Evolutionary conservation across 1,140 invertebrate species (phyloP), one percentile per base, ranked within the genome.

Genomic region (Akabosia matsudoensis): DNA sequence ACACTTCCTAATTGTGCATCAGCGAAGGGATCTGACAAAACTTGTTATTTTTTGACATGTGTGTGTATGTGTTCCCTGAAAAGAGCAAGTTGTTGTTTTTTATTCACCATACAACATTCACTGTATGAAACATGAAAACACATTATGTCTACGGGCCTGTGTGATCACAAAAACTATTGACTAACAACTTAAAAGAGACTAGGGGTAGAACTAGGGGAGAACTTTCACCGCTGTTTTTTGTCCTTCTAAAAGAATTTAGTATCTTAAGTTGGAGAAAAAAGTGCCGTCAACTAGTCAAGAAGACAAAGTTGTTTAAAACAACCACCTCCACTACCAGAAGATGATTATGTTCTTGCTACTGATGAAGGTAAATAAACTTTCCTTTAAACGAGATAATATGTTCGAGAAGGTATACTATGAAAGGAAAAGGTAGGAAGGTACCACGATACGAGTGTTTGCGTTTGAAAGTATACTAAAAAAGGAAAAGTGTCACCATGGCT

Each of bases 31-130:
- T 67, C 61, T 67, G 61, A 67, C 61, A 67, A 67, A 67, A 67
- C 61, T 67, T 67, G 61, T 67, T 67, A 67, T 67, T 67, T n/a
- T n/a, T 67, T 31, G 61, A 67, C 61, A 31, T 67, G 61, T 67
- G 61, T 67, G 61, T 28, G n/a, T 61, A 22, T 14, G n/a, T 7
- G 7, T 45, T 45, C 37, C 37, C 37, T 45, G 18, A 10, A 45
- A 45, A 45, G 18, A 45, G 7, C 18, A 45, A 45, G 37, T 45
- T 45, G 7, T 45, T n/a, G n/a, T n/a, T n/a, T n/a, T n/a, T n/a
- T n/a, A n/a, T n/a, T n/a, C n/a, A n/a, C n/a, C n/a, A n/a, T n/a
- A n/a, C n/a, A n/a, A n/a, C n/a, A n/a, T n/a, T n/a, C n/a, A n/a
- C n/a, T n/a, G n/a, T n/a, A n/a, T n/a, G n/a, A n/a, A n/a, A n/a